Conservation (phyloP, 2,888 invertebrate genomes). For the Didymodactylos carnosus region DNA sequence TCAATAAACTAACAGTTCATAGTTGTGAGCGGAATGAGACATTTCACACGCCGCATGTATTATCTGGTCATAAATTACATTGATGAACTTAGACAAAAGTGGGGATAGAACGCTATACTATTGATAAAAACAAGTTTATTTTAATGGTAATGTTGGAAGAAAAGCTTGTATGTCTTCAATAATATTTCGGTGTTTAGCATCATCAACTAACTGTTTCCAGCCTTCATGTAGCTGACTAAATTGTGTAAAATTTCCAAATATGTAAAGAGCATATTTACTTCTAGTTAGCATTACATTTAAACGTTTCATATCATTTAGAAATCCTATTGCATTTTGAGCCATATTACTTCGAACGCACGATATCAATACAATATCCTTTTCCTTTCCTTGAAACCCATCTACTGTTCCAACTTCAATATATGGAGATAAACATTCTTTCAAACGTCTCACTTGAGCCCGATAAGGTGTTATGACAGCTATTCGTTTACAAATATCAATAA, state of each 20-base stretch:
- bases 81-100: no score
- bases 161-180: not conserved
- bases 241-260: constrained; percentile 29
- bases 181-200: not conserved
- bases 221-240: not conserved
- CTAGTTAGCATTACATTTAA: constrained; percentile 69
- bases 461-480: constrained; percentile 56
- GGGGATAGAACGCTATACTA: no score
- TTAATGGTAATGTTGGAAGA: not conserved
- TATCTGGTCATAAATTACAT: no score
- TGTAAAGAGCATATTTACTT: constrained; percentile 47
- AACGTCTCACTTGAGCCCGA: constrained; percentile 40
- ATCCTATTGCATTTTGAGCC: constrained; percentile 39
- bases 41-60: no score
- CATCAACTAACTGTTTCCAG: not conserved
- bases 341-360: constrained; percentile 55
- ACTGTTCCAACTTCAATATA: constrained; percentile 38
- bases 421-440: constrained; percentile 32
- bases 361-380: constrained; percentile 63
- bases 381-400: constrained; percentile 61
- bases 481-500: constrained; percentile 28
- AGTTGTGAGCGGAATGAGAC: no score
- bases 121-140: no score
- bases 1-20: no score
- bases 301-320: constrained; percentile 53